phyloP scores from a whole-genome alignment of 2,113 vertebrate genomes.

The Gnathonemus echidnorhynchus region DNA sequence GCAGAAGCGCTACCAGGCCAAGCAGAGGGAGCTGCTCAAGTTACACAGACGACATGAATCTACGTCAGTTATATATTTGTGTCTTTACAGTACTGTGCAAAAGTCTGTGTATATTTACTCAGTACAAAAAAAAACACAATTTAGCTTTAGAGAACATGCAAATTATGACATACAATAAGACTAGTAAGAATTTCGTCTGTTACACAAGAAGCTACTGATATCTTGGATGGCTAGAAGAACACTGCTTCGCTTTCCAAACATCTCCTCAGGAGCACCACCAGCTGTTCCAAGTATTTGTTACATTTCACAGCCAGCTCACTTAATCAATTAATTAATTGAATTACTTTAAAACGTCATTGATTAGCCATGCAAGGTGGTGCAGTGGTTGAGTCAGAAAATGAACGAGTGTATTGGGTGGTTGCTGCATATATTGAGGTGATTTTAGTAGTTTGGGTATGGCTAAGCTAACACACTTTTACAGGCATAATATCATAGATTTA shows the following conservation, averaged over 20 bases:
- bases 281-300: too few species aligned
- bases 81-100: neutral
- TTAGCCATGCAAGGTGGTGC: neutral
- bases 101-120: neutral
- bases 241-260: neutral
- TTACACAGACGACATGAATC: slow-evolving; percentile 82
- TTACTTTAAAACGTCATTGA: neutral
- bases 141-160: neutral
- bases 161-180: neutral
- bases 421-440: neutral
- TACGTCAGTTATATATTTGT: slow-evolving; percentile 64
- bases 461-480: neutral
- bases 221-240: neutral
- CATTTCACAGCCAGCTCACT: too few species aligned
- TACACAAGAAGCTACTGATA: neutral
- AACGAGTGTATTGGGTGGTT: neutral
- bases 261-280: neutral
- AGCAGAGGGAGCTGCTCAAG: slow-evolving; percentile 85
- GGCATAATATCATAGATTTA: neutral
- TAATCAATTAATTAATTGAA: neutral
- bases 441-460: neutral
- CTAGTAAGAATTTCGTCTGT: neutral
- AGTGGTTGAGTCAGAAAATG: neutral
- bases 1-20: slow-evolving; percentile 87
- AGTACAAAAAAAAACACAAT: neutral